Conservation (phyloP, 2,797 vertebrate genomes). For the Melopsittacus undulatus region DNA sequence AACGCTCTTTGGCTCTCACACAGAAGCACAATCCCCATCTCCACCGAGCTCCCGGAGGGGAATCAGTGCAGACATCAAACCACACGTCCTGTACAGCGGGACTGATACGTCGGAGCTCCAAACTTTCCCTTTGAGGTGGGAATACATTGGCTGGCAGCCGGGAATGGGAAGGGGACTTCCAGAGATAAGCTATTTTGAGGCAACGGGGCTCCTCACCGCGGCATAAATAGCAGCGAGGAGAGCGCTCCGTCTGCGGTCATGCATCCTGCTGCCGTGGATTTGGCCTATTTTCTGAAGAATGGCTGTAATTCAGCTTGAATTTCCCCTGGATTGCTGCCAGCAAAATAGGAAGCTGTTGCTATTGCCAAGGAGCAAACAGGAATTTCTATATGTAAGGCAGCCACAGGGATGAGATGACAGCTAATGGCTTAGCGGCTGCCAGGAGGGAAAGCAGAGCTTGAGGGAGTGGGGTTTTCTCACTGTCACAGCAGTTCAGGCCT, state of each 20-base stretch:
- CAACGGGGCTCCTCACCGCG: neutral
- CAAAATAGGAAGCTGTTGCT: conserved; percentile 84
- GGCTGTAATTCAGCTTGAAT: conserved; percentile 85
- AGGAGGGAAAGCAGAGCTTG: neutral
- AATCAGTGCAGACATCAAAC: conserved; percentile 25
- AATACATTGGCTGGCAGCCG: conserved; percentile 55
- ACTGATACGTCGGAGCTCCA: neutral
- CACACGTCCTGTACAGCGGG: neutral
- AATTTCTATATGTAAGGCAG: conserved; percentile 32
- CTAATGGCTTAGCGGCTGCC: neutral
- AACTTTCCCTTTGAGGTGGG: conserved; percentile 53
- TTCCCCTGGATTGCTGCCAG: conserved; percentile 86
- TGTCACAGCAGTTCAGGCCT: neutral
- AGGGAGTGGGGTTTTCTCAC: neutral
- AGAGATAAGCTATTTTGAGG: conserved; percentile 70
- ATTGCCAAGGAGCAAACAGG: conserved; percentile 82
- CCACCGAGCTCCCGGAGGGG: neutral
- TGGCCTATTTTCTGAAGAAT: conserved; percentile 88
- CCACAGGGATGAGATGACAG: conserved; percentile 33
- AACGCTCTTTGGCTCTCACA: neutral
- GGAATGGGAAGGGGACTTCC: conserved; percentile 47
- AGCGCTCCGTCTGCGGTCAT: conserved; percentile 11
- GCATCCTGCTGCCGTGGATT: conserved; percentile 64
- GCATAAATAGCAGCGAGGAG: conserved; percentile 53
- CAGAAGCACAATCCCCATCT: neutral